A percentile compares a stretch with the other conserved stretches of the same genome.
Conservation (phyloP, 2,888 invertebrate genomes). For the Ptilodon capucinus region DNA sequence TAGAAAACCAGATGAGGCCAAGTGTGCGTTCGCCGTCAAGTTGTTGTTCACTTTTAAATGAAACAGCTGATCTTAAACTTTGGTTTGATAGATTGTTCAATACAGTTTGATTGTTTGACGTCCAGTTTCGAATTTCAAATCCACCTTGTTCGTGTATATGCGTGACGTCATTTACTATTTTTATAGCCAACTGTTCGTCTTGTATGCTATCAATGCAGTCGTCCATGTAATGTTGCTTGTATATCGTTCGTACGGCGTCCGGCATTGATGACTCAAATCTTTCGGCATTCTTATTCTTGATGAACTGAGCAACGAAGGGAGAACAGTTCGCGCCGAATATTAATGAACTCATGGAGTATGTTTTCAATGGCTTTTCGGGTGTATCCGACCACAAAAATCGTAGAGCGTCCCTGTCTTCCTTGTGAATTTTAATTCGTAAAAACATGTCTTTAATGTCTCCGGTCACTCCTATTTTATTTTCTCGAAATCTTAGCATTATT, state of each 20-base stretch:
- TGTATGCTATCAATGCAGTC: slow-evolving; percentile 27
- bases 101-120: background rate
- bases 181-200: slow-evolving; percentile 5
- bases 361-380: background rate
- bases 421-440: slow-evolving; percentile 11
- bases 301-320: slow-evolving; percentile 12
- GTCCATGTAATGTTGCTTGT: slow-evolving; percentile 22
- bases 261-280: slow-evolving; percentile 9
- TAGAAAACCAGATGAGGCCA: slow-evolving; percentile 28
- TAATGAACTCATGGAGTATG: slow-evolving; percentile 3
- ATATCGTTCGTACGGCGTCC: slow-evolving; percentile 16
- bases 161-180: background rate
- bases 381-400: slow-evolving; percentile 6
- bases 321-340: slow-evolving; percentile 8
- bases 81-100: background rate
- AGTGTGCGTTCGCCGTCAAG: slow-evolving; percentile 21
- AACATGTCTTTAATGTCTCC: slow-evolving; percentile 25
- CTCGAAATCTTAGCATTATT: slow-evolving; percentile 23
- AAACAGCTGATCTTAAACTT: background rate
- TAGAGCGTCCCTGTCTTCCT: slow-evolving; percentile 13
- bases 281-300: slow-evolving; percentile 28
- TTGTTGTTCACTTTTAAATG: slow-evolving; percentile 19
- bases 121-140: background rate
- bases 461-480: slow-evolving; percentile 13
- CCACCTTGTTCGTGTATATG: background rate